phyloP scores from a whole-genome alignment of 2,888 invertebrate species.

The Hirtodrosophila alboralis region DNA sequence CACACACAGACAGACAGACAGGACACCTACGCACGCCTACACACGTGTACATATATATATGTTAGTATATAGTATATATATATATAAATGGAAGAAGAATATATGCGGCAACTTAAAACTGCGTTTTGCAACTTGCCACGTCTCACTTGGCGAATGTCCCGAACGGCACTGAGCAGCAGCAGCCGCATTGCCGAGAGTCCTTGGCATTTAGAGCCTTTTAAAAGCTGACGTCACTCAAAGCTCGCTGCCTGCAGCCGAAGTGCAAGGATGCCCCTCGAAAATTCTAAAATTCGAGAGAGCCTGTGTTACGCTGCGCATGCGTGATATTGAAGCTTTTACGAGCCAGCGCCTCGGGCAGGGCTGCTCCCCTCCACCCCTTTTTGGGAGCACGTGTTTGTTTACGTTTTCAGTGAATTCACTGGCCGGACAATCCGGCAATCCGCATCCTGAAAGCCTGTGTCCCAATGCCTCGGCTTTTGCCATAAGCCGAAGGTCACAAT shows the following conservation, averaged over 20 bases:
- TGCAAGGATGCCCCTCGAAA: conserved; percentile 7
- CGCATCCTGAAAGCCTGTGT: conserved; percentile 4
- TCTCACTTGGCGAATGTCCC: conserved; percentile 69
- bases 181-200: conserved; percentile 59
- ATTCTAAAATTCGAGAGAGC: conserved; percentile 4
- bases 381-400: conserved; percentile 72
- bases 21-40: conserved; percentile 33
- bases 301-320: conserved; percentile 26
- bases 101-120: not conserved
- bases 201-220: conserved; percentile 64
- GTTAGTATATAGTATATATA: conserved; percentile 4
- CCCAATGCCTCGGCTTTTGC: conserved; percentile 6
- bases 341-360: conserved; percentile 16
- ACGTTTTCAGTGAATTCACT: conserved; percentile 56
- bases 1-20: conserved; percentile 9
- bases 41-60: conserved; percentile 11
- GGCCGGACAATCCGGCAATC: conserved; percentile 20
- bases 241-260: conserved; percentile 43
- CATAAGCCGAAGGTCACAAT: conserved; percentile 47
- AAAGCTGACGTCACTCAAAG: conserved; percentile 72
- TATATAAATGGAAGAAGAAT: conserved; percentile 6
- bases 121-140: conserved; percentile 35
- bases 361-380: not conserved
- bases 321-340: conserved; percentile 30
- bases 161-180: conserved; percentile 67